Evolutionary conservation across 2,888 invertebrate genomes (phyloP), one percentile per base, ranked within the genome.

Genomic region (Ormia ochracea): DNA sequence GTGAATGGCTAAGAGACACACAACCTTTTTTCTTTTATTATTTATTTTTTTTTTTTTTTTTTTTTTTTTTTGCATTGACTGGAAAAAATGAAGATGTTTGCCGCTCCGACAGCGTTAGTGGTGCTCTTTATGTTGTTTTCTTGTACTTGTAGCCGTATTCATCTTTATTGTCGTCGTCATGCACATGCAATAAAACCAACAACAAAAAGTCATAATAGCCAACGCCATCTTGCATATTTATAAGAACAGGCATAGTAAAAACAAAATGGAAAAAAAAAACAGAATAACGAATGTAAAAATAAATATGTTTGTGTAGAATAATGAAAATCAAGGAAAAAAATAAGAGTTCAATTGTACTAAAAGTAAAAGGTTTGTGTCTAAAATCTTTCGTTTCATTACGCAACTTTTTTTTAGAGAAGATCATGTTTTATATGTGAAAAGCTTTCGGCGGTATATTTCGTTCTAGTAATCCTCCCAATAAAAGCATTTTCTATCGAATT

Each of bases 211-310:
- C 66, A 66, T 74, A 66, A 82, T 77, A 74, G 78, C 74, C 76
- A 78, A 75, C 80, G 80, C 82, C 82, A 82, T 82, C 82, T 82
- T 82, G 82, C 80, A 82, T 75, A 80, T 78, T 80, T 80, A 78
- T 75, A 82, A 75, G 80, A 63, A 43, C 9, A 10, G 33, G 10
- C 68, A 68, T 61, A 43, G 54, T 68, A n/a, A 28, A 76, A 41
- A 78, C n/a, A n/a, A n/a, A n/a, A n/a, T n/a, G n/a, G n/a, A n/a
- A 48, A 48, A 38, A 7, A n/a, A 4, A 19, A 10, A 31, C 19
- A 14, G 19, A 33, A 36, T 6, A 66, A 28, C 45, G 59, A 31
- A n/a, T 21, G 36, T 26, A 7, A 36, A 26, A 50, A 48, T 33
- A 48, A 63, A 65, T n/a, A 33, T 33, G 12, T n/a, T n/a, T n/a